Percentiles rank a stretch among this genome's conserved stretches.
phyloP scores from a whole-genome alignment of 1,140 invertebrate species.

The Macrobrachium nipponense region DNA sequence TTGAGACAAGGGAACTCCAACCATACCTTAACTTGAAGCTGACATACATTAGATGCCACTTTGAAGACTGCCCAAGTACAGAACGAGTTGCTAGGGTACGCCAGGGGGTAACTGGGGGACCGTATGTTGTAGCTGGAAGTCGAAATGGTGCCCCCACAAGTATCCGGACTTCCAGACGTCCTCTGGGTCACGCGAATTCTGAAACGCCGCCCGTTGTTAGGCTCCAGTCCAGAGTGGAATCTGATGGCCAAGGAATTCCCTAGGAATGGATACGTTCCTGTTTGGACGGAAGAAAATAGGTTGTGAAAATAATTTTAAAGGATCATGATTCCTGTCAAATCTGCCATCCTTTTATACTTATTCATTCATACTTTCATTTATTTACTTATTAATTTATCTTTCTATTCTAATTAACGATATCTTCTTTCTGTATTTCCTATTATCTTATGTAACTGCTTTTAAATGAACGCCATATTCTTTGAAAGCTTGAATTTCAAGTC shows the following conservation, averaged over 20 bases:
- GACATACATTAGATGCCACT: slow-evolving; percentile 30
- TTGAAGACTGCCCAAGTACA: slow-evolving; percentile 38
- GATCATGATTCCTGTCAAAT: too few species aligned
- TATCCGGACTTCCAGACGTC: slow-evolving; percentile 13
- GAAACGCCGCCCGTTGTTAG: not conserved
- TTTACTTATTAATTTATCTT: too few species aligned
- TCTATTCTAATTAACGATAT: too few species aligned
- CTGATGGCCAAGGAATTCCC: slow-evolving; percentile 21
- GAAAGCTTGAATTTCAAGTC: too few species aligned
- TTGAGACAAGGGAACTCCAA: not conserved
- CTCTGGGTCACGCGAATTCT: slow-evolving; percentile 23
- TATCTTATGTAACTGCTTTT: too few species aligned
- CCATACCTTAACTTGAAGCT: slow-evolving; percentile 37
- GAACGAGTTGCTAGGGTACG: slow-evolving; percentile 8
- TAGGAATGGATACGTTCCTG: slow-evolving; percentile 28
- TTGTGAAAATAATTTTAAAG: too few species aligned
- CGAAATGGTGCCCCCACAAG: slow-evolving; percentile 31
- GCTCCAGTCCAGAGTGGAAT: slow-evolving; percentile 31
- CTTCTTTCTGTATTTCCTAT: too few species aligned
- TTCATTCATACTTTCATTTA: too few species aligned
- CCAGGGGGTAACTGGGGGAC: slow-evolving; percentile 34
- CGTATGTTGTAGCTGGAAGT: slow-evolving; percentile 17
- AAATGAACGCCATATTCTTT: too few species aligned
- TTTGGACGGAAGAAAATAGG: too few species aligned
- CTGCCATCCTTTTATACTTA: too few species aligned